Evolutionary conservation across 2,113 vertebrate genomes (phyloP).

Genomic region (Chionodraco myersi): DNA sequence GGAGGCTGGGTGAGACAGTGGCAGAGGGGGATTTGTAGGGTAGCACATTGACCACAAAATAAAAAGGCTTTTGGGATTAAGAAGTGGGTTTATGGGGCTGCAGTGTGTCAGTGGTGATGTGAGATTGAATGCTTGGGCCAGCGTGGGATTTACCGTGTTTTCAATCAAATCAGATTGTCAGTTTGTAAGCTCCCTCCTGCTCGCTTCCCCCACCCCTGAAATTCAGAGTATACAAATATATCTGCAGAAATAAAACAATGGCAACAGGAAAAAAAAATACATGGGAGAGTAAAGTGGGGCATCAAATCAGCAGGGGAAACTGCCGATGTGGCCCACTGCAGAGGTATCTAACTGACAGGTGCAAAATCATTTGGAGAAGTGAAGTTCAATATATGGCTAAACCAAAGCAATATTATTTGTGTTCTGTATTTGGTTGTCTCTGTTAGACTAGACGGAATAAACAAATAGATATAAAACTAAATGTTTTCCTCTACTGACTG

Average conservation of each 20-base stretch:
- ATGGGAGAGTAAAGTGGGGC: slow-evolving; percentile 14
- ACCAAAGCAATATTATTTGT: not conserved
- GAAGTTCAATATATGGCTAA: not conserved
- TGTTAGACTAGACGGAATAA: not conserved
- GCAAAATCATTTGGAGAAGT: not conserved
- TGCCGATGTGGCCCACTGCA: not conserved
- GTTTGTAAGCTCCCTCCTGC: slow-evolving; percentile 63
- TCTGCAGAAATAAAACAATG: slow-evolving; percentile 37
- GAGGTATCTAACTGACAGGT: slow-evolving; percentile 12
- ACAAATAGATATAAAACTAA: not conserved
- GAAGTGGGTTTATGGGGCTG: slow-evolving; percentile 83
- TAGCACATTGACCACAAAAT: slow-evolving; percentile 73
- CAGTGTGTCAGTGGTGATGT: slow-evolving; percentile 57
- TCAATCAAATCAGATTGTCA: slow-evolving; percentile 82
- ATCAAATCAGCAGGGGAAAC: slow-evolving; percentile 23
- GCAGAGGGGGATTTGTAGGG: slow-evolving; percentile 71
- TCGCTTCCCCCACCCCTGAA: slow-evolving; percentile 9
- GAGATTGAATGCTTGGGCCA: slow-evolving; percentile 71
- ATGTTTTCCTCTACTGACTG: not conserved
- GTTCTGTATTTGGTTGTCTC: not conserved
- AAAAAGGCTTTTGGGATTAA: slow-evolving; percentile 82
- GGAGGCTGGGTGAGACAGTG: slow-evolving; percentile 51
- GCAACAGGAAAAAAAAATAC: not conserved
- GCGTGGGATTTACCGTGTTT: slow-evolving; percentile 80
- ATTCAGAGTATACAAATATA: slow-evolving; percentile 42